Conservation (phyloP, 2,888 invertebrate species). For the Pharmacophagus antenor region DNA sequence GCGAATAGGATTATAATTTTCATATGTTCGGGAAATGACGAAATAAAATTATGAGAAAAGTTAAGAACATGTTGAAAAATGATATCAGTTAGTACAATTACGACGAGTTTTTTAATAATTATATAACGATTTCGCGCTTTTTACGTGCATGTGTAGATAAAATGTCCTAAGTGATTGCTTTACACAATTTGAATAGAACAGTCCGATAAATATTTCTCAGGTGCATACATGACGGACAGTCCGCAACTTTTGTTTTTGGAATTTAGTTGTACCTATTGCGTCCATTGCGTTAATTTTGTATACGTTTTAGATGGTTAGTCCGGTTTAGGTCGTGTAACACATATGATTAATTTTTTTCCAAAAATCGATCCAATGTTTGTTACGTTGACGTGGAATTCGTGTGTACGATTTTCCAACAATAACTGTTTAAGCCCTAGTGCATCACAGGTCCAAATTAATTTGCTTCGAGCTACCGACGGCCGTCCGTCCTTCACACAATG, state of each 20-base stretch:
- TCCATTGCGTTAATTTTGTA: too few relatives aligned
- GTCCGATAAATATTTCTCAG: neutral
- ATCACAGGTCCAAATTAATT: conserved; percentile 17
- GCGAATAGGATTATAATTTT: conserved; percentile 12
- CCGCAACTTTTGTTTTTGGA: neutral
- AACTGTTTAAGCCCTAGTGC: conserved; percentile 4
- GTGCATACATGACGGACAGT: neutral
- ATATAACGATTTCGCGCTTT: neutral
- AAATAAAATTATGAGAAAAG: neutral
- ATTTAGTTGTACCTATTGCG: neutral
- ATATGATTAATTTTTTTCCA: neutral
- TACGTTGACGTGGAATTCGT: neutral
- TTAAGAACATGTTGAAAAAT: too few relatives aligned
- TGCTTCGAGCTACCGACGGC: conserved; percentile 23
- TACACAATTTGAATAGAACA: too few relatives aligned
- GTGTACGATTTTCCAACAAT: neutral
- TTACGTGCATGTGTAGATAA: neutral
- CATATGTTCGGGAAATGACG: neutral
- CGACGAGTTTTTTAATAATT: too few relatives aligned
- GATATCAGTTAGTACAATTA: too few relatives aligned
- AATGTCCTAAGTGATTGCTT: neutral
- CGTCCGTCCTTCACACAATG: neutral
- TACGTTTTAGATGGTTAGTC: neutral
- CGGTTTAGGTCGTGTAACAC: neutral
- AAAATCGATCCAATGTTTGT: neutral